Evolutionary conservation across 2,797 vertebrate genomes (phyloP), one percentile per base, ranked within the genome.

Genomic region (Pelochelys cantorii): DNA sequence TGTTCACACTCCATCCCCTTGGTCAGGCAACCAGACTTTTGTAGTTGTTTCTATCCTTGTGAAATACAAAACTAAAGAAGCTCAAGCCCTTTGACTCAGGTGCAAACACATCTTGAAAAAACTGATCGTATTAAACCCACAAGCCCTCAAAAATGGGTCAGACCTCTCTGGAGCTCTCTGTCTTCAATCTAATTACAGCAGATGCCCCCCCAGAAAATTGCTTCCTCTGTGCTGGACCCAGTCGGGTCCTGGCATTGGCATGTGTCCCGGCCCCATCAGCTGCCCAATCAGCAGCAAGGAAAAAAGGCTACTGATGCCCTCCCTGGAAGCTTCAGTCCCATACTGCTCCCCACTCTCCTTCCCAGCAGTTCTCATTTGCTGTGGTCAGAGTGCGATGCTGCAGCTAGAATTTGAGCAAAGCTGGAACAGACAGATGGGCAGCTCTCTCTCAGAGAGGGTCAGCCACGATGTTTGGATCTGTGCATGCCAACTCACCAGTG

Each of bases 71-170:
- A 52, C 29, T 71, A 85, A 17, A 92, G 90, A 94, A 60, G 34
- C 13, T 89, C 42, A 71, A 57, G 80, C 31, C 86, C 77, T 88
- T 81, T 89, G 77, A 92, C 52, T 87, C 86, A 94, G 83, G 77
- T 90, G 59, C 68, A 91, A 94, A 85, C 65, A 84, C 5, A 71
- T 93, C 34, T 85, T 84, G 42, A 78, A 82, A 93, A 65, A 25
- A 65, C 48, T 48, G 25, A 74, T 80, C 17, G 74, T 53, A 57
- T 0, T 14, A 2, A 89, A 74, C 79, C 85, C 56, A 87, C 83
- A 92, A 87, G 56, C 25, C 62, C n/a, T 13, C 90, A 79, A 82
- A 95, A 96, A 94, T 91, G 92, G 93, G 79, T 77, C 93, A 95
- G 71, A 89, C 42, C 55, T 83, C 93, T 68, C 78, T 48, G 81